phyloP scores from a whole-genome alignment of 2,888 invertebrate species.

The Melanophora roralis region DNA sequence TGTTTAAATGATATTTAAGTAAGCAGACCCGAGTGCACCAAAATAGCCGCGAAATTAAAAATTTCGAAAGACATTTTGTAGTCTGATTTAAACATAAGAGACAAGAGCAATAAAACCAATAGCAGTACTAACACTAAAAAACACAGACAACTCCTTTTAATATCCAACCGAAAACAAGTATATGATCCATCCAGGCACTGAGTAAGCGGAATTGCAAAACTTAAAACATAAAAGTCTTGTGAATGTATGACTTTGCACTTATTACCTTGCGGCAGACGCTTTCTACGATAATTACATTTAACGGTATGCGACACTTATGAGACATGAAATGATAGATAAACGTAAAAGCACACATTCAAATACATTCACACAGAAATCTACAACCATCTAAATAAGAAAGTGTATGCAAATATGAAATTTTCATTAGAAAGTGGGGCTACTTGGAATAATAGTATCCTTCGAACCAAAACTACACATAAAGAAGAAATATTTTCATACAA shows the following conservation, averaged over 20 bases:
- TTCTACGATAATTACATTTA: conserved; percentile 55
- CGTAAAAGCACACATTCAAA: too few relatives aligned
- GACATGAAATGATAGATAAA: conserved; percentile 45
- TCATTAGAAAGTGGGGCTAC: not conserved
- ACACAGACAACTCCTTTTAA: conserved; percentile 41
- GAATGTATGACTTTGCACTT: conserved; percentile 44
- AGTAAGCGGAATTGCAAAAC: not conserved
- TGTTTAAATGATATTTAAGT: not conserved
- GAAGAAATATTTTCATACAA: conserved; percentile 17
- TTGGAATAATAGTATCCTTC: not conserved
- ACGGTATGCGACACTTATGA: conserved; percentile 54
- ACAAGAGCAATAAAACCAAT: not conserved
- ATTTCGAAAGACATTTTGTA: conserved; percentile 23
- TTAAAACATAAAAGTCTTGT: not conserved
- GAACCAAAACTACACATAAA: conserved; percentile 11
- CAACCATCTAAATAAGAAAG: not conserved
- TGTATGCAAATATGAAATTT: not conserved
- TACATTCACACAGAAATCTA: not conserved
- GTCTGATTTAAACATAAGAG: conserved; percentile 9
- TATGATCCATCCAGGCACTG: not conserved
- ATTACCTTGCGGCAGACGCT: conserved; percentile 46
- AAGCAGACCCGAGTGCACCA: conserved; percentile 6
- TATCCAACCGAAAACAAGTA: conserved; percentile 33
- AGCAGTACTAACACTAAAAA: conserved; percentile 2
- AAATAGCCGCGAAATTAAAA: conserved; percentile 11